phyloP scores from a whole-genome alignment of 2,113 vertebrate species.

The Pelmatolapia mariae region DNA sequence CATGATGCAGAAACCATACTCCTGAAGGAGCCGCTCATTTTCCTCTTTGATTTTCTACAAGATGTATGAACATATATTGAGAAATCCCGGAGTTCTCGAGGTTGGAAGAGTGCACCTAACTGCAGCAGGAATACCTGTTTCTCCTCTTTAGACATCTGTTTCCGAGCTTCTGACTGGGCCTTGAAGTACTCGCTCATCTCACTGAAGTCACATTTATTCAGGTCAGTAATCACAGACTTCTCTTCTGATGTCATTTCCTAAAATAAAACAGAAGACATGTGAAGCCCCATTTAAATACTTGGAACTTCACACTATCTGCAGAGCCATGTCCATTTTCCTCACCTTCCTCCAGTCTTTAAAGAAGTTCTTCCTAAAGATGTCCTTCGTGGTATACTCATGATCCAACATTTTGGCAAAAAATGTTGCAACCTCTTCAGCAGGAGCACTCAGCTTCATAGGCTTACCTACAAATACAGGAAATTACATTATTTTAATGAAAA shows the following conservation, averaged over 20 bases:
- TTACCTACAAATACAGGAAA: constrained; percentile 76
- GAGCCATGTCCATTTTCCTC: not conserved
- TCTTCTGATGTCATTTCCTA: constrained; percentile 96
- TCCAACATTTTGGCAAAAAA: constrained; percentile 99
- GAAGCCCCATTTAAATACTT: not conserved
- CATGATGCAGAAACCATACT: constrained; percentile 95
- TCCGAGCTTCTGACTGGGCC: constrained; percentile 88
- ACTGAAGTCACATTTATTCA: constrained; percentile 92
- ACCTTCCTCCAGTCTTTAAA: constrained; percentile 98
- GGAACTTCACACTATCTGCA: not conserved
- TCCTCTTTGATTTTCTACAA: constrained; percentile 92
- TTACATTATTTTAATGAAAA: not conserved
- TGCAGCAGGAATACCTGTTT: constrained; percentile 78
- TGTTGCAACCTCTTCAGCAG: constrained; percentile 93
- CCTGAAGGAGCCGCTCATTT: constrained; percentile 87
- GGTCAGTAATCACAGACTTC: constrained; percentile 81
- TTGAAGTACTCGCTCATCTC: constrained; percentile 94
- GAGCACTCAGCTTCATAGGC: constrained; percentile 84
- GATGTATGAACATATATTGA: not conserved
- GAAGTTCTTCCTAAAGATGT: constrained; percentile 97
- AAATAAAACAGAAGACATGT: not conserved
- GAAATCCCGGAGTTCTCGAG: not conserved
- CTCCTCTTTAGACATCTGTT: constrained; percentile 95
- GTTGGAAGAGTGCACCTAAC: not conserved
- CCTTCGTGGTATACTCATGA: constrained; percentile 97